Conservation (phyloP, 2,888 invertebrate genomes). For the Drosophila engyochracea region DNA sequence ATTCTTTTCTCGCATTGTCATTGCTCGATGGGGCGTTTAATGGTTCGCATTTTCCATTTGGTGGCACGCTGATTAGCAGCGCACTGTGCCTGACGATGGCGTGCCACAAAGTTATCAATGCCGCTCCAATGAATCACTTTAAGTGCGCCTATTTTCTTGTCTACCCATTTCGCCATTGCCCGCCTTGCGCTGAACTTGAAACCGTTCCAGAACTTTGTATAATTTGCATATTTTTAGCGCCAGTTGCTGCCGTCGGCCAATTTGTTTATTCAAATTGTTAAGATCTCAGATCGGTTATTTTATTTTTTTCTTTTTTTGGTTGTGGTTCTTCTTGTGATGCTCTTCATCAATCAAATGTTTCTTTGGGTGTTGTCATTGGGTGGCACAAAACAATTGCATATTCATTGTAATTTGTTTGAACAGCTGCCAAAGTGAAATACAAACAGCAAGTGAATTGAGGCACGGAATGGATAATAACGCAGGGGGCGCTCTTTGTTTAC, state of each 20-base stretch:
- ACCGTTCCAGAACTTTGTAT: constrained; percentile 24
- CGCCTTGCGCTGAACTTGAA: constrained; percentile 14
- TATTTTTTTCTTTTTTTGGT: background rate
- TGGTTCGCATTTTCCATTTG: constrained; percentile 47
- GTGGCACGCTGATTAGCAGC: constrained; percentile 47
- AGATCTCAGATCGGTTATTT: constrained; percentile 51
- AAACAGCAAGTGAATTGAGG: constrained; percentile 31
- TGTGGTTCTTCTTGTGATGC: constrained; percentile 43
- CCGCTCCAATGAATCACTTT: constrained; percentile 68
- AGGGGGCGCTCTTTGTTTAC: constrained; percentile 52
- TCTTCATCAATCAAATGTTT: constrained; percentile 77
- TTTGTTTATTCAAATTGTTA: constrained; percentile 72
- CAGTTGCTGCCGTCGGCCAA: constrained; percentile 26
- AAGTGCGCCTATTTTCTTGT: constrained; percentile 57
- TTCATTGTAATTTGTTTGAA: constrained; percentile 80
- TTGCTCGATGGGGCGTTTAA: constrained; percentile 43
- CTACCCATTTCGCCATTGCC: constrained; percentile 45
- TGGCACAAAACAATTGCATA: constrained; percentile 69
- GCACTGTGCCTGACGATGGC: constrained; percentile 41
- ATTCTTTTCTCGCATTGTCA: constrained; percentile 36
- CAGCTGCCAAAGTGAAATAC: constrained; percentile 63
- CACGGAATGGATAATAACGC: background rate
- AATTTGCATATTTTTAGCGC: constrained; percentile 53
- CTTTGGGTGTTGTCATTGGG: constrained; percentile 17
- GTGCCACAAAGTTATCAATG: constrained; percentile 75